Evolutionary conservation across 2,888 invertebrate genomes (phyloP), one percentile per base, ranked within the genome.

Genomic region (Diabrotica balteata): DNA sequence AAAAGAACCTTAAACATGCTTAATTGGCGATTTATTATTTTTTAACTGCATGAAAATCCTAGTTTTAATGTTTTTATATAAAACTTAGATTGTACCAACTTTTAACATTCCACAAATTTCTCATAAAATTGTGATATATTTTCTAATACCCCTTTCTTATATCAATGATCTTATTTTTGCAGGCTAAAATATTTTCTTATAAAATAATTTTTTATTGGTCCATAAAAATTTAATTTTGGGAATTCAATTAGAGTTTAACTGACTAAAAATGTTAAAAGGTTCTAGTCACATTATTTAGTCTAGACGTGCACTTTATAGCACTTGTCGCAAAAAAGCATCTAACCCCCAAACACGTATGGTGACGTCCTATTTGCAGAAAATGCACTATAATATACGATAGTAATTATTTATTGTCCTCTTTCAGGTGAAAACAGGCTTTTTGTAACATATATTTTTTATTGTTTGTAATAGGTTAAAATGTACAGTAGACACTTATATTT

Each of bases 401-500:
- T 55, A 73, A 72, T 72, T 74, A 74, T 75, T 77, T 75, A 74
- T 72, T 75, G 52, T 52, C 52, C 63, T 67, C 47, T 64, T 62
- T 60, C 63, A 69, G 73, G 71, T 70, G 68, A 66, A 64, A 70
- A 71, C 73, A 68, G 65, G 69, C 73, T 75, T 76, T 76, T 75
- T 74, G 75, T 77, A 77, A 69, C 71, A 75, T 77, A 74, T 73
- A 68, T 71, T 70, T 74, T 76, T 74, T 45, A 54, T 57, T 57
- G 55, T 57, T 57, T 73, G 73, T 76, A 75, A 72, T 75, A 70
- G 71, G 67, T 67, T 63, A 58, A 72, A 71, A 73, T 77, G 77
- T 78, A 77, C 75, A 78, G 77, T 77, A 78, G 76, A 72, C 73
- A 71, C 74, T 76, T 76, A 74, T 76, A 77, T 76, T 76, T 73